A percentile compares a stretch with the other conserved stretches of the same genome.
Evolutionary conservation across 53 echinoderm and acorn worm genomes (phyloP).

Genomic region (Mesocentrotus franciscanus): DNA sequence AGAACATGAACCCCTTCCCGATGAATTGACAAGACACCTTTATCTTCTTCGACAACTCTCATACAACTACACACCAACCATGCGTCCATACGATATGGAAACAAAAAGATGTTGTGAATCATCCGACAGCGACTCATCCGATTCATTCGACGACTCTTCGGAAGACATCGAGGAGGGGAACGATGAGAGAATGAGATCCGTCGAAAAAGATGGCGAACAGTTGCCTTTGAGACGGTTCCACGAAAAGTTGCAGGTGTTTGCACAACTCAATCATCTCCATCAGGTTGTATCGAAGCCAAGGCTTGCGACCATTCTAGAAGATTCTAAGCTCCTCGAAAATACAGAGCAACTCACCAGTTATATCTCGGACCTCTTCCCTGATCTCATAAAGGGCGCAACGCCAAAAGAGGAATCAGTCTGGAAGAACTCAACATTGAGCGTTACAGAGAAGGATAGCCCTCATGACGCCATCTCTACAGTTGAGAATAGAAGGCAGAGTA

Average conservation of each 20-base stretch:
- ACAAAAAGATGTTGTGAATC: neutral
- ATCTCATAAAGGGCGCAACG: neutral
- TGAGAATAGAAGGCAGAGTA: neutral
- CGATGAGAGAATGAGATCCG: neutral
- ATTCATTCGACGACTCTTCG: neutral
- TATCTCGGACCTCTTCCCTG: neutral
- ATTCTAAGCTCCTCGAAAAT: neutral
- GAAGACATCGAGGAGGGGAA: neutral
- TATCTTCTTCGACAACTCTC: constrained; percentile 13
- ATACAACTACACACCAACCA: neutral
- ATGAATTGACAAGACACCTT: constrained; percentile 4
- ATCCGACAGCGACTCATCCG: neutral
- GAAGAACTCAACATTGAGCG: neutral
- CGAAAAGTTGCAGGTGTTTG: constrained; percentile 30
- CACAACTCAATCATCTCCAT: neutral
- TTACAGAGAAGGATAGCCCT: neutral
- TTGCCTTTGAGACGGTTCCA: neutral
- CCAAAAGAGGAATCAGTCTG: neutral
- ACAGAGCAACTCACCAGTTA: neutral
- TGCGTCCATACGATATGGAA: neutral
- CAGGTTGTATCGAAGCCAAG: neutral
- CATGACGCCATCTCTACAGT: neutral
- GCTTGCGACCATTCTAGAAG: neutral
- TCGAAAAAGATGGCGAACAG: neutral
- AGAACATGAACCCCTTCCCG: constrained; percentile 25